Conservation (phyloP, 1,140 invertebrate genomes). For the Leptinotarsa texana region DNA sequence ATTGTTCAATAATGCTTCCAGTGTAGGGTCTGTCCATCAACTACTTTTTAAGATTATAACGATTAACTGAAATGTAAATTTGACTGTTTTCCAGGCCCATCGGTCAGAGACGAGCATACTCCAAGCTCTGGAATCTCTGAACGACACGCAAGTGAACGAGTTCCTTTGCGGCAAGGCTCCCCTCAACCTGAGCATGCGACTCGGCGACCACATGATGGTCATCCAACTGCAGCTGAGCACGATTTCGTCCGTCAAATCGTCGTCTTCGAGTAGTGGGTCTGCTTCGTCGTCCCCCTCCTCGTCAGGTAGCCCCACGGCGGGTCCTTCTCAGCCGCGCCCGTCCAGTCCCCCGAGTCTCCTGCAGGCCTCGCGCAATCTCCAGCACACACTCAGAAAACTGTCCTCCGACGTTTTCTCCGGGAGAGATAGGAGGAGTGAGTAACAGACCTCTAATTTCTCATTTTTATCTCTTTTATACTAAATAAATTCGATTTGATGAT, state of each 20-base stretch:
- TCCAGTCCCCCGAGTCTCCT: conserved; percentile 62
- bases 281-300: conserved; percentile 16
- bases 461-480: no score
- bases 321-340: conserved; percentile 35
- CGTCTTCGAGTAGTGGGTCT: neutral
- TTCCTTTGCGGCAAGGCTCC: conserved; percentile 92
- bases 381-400: conserved; percentile 87
- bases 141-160: conserved; percentile 92
- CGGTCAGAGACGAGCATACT: conserved; percentile 91
- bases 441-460: no score
- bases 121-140: conserved; percentile 91
- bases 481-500: no score
- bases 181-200: conserved; percentile 89
- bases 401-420: conserved; percentile 83
- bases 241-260: conserved; percentile 59
- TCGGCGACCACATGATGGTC: conserved; percentile 96
- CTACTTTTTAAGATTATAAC: no score
- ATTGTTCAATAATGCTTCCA: no score
- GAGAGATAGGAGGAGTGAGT: conserved; percentile 56
- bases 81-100: conserved; percentile 73
- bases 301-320: conserved; percentile 48
- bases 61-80: no score
- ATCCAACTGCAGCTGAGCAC: conserved; percentile 92
- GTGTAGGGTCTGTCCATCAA: no score
- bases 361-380: conserved; percentile 88